Conservation (phyloP, 2,888 invertebrate species). For the Agonum fuliginosum region DNA sequence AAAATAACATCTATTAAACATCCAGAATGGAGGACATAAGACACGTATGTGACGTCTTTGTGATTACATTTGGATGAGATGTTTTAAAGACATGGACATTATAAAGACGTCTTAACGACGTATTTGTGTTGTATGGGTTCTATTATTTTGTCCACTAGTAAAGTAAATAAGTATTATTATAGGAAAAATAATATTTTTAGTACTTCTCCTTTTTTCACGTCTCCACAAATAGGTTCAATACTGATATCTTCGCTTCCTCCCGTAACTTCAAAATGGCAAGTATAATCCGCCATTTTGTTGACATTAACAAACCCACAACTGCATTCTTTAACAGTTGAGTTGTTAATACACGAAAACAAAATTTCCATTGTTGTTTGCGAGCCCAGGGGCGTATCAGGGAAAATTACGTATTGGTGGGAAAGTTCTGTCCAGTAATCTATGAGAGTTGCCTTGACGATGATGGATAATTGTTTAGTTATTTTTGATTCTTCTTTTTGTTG, state of each 20-base stretch:
- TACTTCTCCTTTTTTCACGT: constrained; percentile 63
- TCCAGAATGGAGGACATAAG: no score
- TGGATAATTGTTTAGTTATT: constrained; percentile 21
- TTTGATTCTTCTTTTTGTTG: constrained; percentile 57
- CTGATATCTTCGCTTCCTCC: constrained; percentile 63
- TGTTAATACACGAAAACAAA: constrained; percentile 61
- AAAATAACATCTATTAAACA: no score
- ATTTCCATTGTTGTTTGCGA: constrained; percentile 65
- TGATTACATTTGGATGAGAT: no score
- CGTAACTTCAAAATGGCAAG: constrained; percentile 64
- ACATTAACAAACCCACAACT: constrained; percentile 61
- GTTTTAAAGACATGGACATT: no score
- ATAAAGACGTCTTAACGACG: no score
- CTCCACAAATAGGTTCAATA: constrained; percentile 65
- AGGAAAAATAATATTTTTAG: not conserved
- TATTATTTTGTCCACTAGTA: no score
- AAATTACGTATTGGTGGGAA: constrained; percentile 64
- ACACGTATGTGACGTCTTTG: no score
- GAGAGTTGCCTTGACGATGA: constrained; percentile 61
- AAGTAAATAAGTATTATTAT: not conserved
- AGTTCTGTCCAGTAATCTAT: constrained; percentile 63
- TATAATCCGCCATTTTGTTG: constrained; percentile 53
- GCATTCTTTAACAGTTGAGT: constrained; percentile 46
- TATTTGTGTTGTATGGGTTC: no score
- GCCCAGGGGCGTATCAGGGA: constrained; percentile 67